Conservation (phyloP, 2,797 vertebrate species). For the Hemitrygon akajei region DNA sequence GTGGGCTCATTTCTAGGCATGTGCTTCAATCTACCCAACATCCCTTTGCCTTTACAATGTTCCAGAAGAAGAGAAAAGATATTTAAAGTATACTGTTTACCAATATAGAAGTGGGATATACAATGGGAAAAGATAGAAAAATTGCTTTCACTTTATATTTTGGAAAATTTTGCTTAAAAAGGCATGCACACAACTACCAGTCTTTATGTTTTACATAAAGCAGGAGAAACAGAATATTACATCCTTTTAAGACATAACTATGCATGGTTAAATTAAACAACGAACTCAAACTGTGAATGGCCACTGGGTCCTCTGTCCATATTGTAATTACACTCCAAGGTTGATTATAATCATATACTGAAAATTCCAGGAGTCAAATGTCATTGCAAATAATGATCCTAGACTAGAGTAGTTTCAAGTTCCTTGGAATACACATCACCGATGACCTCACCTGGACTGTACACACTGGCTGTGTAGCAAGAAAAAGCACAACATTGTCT, state of each 20-base stretch:
- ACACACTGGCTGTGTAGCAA: too few species aligned
- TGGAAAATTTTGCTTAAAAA: neutral
- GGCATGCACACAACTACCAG: neutral
- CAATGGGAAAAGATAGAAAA: neutral
- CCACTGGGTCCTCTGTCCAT: neutral
- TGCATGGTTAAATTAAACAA: neutral
- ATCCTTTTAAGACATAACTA: neutral
- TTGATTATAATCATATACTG: neutral
- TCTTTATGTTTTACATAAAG: too few species aligned
- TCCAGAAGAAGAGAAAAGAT: neutral
- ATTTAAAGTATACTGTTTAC: neutral
- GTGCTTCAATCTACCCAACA: neutral
- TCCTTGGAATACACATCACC: too few species aligned
- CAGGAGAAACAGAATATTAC: neutral
- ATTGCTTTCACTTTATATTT: neutral
- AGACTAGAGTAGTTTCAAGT: neutral
- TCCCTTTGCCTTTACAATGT: neutral
- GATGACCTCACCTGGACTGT: too few species aligned
- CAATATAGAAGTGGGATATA: neutral
- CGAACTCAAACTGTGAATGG: neutral
- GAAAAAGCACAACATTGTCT: too few species aligned
- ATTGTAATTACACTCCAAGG: neutral
- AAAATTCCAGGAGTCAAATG: neutral
- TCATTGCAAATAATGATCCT: neutral
- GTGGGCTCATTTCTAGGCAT: neutral